phyloP scores from a whole-genome alignment of 2,888 invertebrate genomes.

The Melinaea menophilus region DNA sequence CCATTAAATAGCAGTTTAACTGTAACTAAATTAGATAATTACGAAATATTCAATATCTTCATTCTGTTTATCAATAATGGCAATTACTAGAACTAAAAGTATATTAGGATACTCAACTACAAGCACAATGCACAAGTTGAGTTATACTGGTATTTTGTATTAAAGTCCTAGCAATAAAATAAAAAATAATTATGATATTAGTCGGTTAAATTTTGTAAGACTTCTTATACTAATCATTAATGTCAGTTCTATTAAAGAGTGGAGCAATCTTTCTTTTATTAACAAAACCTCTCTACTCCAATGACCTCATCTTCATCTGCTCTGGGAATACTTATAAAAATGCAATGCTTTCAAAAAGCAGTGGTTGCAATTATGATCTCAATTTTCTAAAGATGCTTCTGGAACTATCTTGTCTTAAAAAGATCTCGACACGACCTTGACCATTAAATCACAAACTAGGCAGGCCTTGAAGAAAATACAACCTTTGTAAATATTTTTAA shows the following conservation, averaged over 20 bases:
- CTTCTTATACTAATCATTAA: neutral
- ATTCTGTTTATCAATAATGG: neutral
- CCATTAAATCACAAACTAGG: neutral
- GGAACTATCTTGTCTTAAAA: neutral
- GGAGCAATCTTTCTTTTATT: neutral
- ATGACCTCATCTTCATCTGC: neutral
- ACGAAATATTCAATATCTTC: neutral
- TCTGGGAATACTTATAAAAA: slow-evolving; percentile 2
- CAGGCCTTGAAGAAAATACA: neutral
- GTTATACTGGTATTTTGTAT: too few relatives aligned
- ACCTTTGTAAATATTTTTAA: too few relatives aligned
- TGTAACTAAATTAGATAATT: neutral
- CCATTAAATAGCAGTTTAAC: too few relatives aligned
- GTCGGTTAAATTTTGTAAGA: too few relatives aligned
- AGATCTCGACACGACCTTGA: slow-evolving; percentile 2
- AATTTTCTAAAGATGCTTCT: neutral
- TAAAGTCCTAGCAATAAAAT: too few relatives aligned
- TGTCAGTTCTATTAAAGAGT: neutral
- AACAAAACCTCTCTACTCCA: too few relatives aligned
- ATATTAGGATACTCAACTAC: neutral
- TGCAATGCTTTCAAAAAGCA: slow-evolving; percentile 4
- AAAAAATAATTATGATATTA: too few relatives aligned
- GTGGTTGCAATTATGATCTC: neutral
- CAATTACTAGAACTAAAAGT: neutral
- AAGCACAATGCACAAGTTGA: neutral